Conservation (phyloP, 2,113 vertebrate species). For the Pachyramphus minor region DNA sequence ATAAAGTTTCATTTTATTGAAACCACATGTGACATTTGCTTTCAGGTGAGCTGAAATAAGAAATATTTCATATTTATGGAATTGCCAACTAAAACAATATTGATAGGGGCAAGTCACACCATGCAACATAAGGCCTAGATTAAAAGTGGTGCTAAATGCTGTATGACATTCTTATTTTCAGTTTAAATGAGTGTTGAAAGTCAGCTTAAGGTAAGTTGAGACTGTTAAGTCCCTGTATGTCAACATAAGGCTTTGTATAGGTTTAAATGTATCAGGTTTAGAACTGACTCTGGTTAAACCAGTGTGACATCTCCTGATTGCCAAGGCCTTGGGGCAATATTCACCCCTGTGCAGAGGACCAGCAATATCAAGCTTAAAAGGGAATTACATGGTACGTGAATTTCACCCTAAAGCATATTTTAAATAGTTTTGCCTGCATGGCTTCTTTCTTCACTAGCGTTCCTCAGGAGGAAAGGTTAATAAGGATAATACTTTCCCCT, state of each 20-base stretch:
- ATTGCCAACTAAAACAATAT: background rate
- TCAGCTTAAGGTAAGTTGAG: background rate
- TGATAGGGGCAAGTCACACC: background rate
- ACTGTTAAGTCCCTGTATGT: background rate
- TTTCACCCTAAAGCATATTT: constrained; percentile 31
- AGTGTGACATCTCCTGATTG: background rate
- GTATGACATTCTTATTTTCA: background rate
- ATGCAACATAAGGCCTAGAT: background rate
- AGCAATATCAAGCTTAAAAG: background rate
- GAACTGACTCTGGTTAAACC: background rate
- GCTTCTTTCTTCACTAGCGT: background rate
- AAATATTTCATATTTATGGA: background rate
- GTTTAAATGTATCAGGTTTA: background rate
- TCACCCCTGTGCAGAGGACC: background rate
- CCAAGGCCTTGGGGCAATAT: background rate
- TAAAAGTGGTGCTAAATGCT: background rate
- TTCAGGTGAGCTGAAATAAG: background rate
- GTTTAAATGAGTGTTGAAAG: background rate
- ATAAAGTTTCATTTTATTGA: constrained; percentile 29
- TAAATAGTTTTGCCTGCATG: constrained; percentile 26
- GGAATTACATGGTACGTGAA: constrained; percentile 5
- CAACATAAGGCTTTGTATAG: background rate
- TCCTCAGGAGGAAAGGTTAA: constrained; percentile 41
- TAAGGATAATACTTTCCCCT: constrained; percentile 24
- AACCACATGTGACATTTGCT: background rate